Percentiles rank a stretch among this genome's conserved stretches.
Conservation (phyloP, 2,888 invertebrate genomes). For the Trichogramma dendrolimi region DNA sequence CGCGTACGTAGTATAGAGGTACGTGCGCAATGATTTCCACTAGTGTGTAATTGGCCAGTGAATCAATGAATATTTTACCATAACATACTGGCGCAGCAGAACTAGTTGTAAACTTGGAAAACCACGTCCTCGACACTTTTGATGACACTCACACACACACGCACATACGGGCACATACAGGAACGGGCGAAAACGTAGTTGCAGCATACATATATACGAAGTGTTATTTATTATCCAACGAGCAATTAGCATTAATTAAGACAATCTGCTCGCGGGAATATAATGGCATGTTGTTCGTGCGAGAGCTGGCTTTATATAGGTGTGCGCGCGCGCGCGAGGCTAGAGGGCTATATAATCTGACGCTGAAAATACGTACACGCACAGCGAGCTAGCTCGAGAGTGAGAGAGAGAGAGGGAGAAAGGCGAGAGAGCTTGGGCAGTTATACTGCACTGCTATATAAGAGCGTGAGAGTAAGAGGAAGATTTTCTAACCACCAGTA, state of each 20-base stretch:
- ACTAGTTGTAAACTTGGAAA: conserved; percentile 4
- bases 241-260: conserved; percentile 50
- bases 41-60: conserved; percentile 37
- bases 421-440: too few relatives aligned
- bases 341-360: too few relatives aligned
- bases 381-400: not conserved
- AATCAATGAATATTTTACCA: conserved; percentile 46
- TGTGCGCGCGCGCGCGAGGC: too few relatives aligned
- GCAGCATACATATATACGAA: not conserved
- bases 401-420: too few relatives aligned
- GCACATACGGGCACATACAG: not conserved
- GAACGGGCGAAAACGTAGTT: not conserved
- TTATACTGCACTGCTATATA: not conserved
- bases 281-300: too few relatives aligned
- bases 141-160: conserved; percentile 18
- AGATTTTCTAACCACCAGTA: conserved; percentile 16
- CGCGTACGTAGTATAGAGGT: too few relatives aligned
- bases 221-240: conserved; percentile 46
- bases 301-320: too few relatives aligned
- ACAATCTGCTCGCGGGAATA: conserved; percentile 38
- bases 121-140: conserved; percentile 15
- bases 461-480: conserved; percentile 7
- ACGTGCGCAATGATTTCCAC: not conserved
- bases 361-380: too few relatives aligned
- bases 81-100: not conserved